Conservation (phyloP, 2,888 invertebrate species). For the Pasiphila rectangulata region DNA sequence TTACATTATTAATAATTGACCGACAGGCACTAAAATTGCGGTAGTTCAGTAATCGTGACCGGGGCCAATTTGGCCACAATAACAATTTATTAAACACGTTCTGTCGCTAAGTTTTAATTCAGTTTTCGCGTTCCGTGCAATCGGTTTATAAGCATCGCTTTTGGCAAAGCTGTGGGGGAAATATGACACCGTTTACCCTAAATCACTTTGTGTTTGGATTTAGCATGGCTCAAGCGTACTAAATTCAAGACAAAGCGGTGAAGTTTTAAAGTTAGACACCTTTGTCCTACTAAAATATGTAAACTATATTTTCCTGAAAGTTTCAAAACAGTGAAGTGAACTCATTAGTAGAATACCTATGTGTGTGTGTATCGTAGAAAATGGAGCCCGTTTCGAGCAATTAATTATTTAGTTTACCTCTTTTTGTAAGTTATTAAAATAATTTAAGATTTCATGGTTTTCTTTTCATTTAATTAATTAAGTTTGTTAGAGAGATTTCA, state of each 20-base stretch:
- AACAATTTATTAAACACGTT: constrained; percentile 36
- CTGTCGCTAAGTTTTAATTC: constrained; percentile 42
- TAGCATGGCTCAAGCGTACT: neutral
- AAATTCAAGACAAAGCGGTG: neutral
- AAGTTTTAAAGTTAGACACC: neutral
- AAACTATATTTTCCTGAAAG: too few relatives aligned
- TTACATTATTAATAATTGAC: constrained; percentile 13
- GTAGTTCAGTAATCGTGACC: constrained; percentile 29
- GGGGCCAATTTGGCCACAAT: constrained; percentile 37
- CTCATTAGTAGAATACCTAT: too few relatives aligned
- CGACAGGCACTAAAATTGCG: constrained; percentile 21
- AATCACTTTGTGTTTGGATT: constrained; percentile 17
- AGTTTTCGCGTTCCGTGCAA: constrained; percentile 36
- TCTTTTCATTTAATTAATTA: too few relatives aligned
- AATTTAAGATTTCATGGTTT: too few relatives aligned
- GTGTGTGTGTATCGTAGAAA: too few relatives aligned
- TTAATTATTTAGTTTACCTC: too few relatives aligned
- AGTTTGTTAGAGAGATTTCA: too few relatives aligned
- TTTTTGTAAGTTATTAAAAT: too few relatives aligned
- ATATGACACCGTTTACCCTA: constrained; percentile 20
- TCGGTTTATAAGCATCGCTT: constrained; percentile 29
- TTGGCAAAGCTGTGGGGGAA: constrained; percentile 9
- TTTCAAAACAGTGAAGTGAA: too few relatives aligned
- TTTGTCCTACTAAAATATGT: too few relatives aligned
- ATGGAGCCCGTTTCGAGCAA: too few relatives aligned